A percentile compares a stretch with the other conserved stretches of the same genome.
These are phyloP conservation scores for Candidula unifasciata DNA, from an alignment of 2,888 invertebrate genomes.

Conservation along the genomic window DNA sequence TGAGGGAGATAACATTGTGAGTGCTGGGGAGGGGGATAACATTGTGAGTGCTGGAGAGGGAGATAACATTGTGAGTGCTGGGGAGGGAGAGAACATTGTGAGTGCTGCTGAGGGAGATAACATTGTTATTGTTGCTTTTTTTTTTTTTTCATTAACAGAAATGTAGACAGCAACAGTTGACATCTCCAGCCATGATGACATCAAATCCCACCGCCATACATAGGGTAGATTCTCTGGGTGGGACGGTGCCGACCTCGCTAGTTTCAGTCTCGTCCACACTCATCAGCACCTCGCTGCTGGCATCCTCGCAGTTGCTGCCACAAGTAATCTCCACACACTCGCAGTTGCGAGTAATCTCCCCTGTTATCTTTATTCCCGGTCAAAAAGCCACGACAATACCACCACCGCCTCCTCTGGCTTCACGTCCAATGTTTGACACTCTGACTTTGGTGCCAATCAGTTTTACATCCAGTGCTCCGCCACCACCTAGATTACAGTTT, in stretches of 20 bases:
- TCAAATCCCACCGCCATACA: neutral
- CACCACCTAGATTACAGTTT: constrained; percentile 22
- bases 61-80: no score
- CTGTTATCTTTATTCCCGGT: neutral
- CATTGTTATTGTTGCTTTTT: no score
- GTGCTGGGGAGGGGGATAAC: no score
- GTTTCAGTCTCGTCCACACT: neutral
- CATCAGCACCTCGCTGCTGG: neutral
- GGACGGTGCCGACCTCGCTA: neutral
- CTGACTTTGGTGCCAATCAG: neutral
- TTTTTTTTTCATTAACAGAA: neutral
- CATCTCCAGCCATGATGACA: no score
- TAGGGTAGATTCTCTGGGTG: neutral
- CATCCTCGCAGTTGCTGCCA: constrained; percentile 9
- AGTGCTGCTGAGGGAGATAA: no score
- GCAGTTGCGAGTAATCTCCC: neutral
- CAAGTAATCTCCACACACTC: neutral
- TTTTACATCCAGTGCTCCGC: neutral
- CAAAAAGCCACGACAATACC: constrained; percentile 10
- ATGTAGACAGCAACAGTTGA: neutral
- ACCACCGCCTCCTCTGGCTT: constrained; percentile 45
- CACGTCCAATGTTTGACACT: constrained; percentile 5
- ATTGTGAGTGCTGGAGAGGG: no score
- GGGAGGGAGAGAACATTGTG: no score
- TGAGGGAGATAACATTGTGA: no score